Evolutionary conservation across 1,140 invertebrate species (phyloP), one percentile per base, ranked within the genome.

Genomic region (Eumeta japonica): DNA sequence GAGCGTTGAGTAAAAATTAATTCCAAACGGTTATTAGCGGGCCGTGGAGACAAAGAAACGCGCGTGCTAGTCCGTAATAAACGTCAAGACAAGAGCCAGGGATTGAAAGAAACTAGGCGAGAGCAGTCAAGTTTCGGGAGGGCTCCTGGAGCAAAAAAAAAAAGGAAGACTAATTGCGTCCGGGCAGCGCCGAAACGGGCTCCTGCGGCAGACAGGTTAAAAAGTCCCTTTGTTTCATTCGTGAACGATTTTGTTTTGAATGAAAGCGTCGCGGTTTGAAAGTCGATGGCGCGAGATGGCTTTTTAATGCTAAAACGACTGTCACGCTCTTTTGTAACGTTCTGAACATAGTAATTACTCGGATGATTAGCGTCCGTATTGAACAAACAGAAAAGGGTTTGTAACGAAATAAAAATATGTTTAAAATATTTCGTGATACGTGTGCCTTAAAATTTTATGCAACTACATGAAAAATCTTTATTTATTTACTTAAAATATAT

Each of bases 61-160:
- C 51, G 59, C 57, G 47, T 47, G 44, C 44, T 27, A 44, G 27
- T 49, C 44, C 39, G 50, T 57, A 66, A 71, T 65, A 65, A 67
- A 63, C 55, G 60, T 65, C 57, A 59, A 48, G 58, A 54, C 46
- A 60, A 55, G 55, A 59, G 58, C 62, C 60, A 65, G 62, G 66
- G 70, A 68, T 63, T 66, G 65, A 70, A 64, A 52, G 58, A 65
- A 72, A 72, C 67, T 70, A 70, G 67, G 62, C 51, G 55, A 64
- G 63, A 51, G 57, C 47, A 42, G 34, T 42, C 57, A 48, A 54
- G 53, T 54, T 53, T 42, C 52, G 62, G 58, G 53, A 56, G 55
- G 44, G 56, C 56, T 34, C 54, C 50, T 46, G 43, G 51, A 53
- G 45, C 49, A 41, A 43, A 45, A 48, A 60, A 71, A 65, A 64